Percentiles rank a stretch among this genome's conserved stretches.
Conservation (phyloP, 2,113 vertebrate species). For the Scomber scombrus region DNA sequence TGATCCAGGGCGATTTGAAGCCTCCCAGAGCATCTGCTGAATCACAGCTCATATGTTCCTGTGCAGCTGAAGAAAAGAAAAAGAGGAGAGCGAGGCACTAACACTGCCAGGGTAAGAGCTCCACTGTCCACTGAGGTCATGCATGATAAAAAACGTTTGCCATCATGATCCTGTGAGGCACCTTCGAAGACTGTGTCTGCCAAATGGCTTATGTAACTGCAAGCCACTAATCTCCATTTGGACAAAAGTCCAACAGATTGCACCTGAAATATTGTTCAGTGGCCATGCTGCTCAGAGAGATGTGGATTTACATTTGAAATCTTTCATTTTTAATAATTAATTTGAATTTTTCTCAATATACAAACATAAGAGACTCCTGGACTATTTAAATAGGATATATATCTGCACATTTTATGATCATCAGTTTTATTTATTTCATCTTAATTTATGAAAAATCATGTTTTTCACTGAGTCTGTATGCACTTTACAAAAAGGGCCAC, state of each 20-base stretch:
- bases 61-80: slow-evolving; percentile 24
- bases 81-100: neutral
- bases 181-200: neutral
- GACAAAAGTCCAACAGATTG: neutral
- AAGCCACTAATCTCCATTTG: neutral
- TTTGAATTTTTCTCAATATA: neutral
- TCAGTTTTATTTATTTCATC: no score
- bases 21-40: slow-evolving; percentile 70
- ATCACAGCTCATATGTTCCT: slow-evolving; percentile 25
- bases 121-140: slow-evolving; percentile 5
- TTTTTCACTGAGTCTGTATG: no score
- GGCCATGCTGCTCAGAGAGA: no score
- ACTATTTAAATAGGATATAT: no score
- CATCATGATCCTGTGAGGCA: neutral
- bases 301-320: no score
- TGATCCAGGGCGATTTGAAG: slow-evolving; percentile 11
- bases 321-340: no score
- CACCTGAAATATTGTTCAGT: neutral
- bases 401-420: no score
- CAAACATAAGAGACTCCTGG: neutral
- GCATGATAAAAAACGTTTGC: neutral
- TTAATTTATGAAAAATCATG: no score
- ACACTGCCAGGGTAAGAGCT: slow-evolving; percentile 1
- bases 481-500: no score
- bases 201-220: neutral